phyloP scores from a whole-genome alignment of 2,888 invertebrate species.

The Octonoba sinensis region DNA sequence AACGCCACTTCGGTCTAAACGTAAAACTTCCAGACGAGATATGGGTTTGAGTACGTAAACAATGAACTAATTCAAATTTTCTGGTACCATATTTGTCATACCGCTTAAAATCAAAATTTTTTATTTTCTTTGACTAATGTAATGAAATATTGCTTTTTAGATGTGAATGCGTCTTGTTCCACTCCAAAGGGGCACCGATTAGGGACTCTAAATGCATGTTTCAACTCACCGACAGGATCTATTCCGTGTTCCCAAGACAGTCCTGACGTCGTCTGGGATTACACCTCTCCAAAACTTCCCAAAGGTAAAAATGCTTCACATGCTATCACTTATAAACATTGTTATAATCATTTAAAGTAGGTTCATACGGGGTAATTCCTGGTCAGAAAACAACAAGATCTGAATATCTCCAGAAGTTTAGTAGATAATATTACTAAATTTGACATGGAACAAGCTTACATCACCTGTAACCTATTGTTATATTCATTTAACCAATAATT shows the following conservation, averaged over 20 bases:
- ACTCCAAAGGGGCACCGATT: conserved; percentile 19
- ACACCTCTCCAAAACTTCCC: conserved; percentile 47
- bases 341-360: not conserved
- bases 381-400: no score
- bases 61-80: no score
- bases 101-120: no score
- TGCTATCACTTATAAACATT: not conserved
- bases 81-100: no score
- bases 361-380: no score
- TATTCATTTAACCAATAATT: no score
- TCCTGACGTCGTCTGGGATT: conserved; percentile 56
- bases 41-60: conserved; percentile 21
- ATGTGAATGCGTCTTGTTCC: conserved; percentile 40
- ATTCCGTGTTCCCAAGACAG: conserved; percentile 52
- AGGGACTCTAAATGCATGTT: not conserved
- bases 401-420: no score
- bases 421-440: no score
- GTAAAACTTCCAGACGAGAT: conserved; percentile 43
- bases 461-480: no score
- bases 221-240: conserved; percentile 32
- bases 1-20: conserved; percentile 20
- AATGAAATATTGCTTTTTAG: not conserved
- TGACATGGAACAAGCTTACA: no score
- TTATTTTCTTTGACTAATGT: no score
- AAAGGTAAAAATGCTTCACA: conserved; percentile 11